These are phyloP conservation scores for Temnothorax ravouxi DNA, from an alignment of 2,888 invertebrate genomes.

Conservation along the genomic window DNA sequence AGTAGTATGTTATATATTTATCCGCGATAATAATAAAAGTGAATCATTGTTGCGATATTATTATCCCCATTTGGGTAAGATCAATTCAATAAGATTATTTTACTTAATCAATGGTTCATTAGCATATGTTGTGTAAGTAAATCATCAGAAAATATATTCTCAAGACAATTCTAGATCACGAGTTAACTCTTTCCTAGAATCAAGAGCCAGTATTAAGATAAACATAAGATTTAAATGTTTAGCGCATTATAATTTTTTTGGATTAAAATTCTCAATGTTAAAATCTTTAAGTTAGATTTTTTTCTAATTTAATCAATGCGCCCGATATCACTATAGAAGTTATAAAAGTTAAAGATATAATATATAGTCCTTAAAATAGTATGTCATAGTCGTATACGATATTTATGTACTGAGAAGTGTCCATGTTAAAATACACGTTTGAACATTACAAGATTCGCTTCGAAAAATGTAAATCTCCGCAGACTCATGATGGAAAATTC, in stretches of 20 bases:
- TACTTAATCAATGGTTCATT: not conserved
- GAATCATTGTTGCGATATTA: constrained; percentile 31
- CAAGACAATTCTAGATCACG: not conserved
- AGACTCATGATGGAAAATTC: constrained; percentile 22
- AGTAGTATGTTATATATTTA: constrained; percentile 29
- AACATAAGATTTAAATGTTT: not conserved
- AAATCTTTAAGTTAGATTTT: not conserved
- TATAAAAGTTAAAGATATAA: not conserved
- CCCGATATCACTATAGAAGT: not conserved
- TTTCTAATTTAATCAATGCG: not conserved
- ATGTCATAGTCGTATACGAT: not conserved
- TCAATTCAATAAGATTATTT: not conserved
- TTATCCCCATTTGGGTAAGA: not conserved
- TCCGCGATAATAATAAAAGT: constrained; percentile 27
- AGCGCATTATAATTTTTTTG: not conserved
- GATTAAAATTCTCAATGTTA: not conserved
- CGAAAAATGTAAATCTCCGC: constrained; percentile 25
- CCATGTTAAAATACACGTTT: constrained; percentile 14
- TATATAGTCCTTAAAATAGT: not conserved
- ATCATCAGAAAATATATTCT: not conserved
- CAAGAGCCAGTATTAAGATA: not conserved
- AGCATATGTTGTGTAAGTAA: not conserved
- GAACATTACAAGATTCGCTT: not conserved
- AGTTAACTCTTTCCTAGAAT: not conserved
- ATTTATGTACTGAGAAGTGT: not conserved